phyloP scores from a whole-genome alignment of 2,888 invertebrate genomes.

The Catotricha subobsoleta region DNA sequence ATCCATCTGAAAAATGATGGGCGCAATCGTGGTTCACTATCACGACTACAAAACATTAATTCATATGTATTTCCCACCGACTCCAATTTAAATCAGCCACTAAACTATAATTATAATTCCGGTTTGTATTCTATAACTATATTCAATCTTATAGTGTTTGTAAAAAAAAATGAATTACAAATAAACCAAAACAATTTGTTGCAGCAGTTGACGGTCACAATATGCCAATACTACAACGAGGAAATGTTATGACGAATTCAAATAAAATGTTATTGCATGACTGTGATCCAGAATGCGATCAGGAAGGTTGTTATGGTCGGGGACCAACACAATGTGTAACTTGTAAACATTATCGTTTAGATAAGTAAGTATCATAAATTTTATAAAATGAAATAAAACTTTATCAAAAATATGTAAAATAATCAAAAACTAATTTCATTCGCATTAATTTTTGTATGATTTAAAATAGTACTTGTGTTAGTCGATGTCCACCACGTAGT shows the following conservation, averaged over 20 bases:
- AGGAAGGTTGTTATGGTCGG: conserved; percentile 70
- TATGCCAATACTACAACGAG: conserved; percentile 39
- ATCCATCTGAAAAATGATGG: conserved; percentile 44
- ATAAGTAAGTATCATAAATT: conserved; percentile 49
- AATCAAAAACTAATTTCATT: no score
- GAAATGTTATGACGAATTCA: conserved; percentile 41
- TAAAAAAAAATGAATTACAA: conserved; percentile 59
- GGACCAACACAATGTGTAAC: conserved; percentile 70
- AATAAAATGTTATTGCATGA: conserved; percentile 45
- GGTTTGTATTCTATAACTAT: conserved; percentile 53
- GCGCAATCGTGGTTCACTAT: conserved; percentile 26
- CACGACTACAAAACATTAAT: conserved; percentile 31
- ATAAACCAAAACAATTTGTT: conserved; percentile 57
- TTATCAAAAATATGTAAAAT: no score
- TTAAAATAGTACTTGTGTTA: conserved; percentile 53
- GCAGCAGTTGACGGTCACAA: conserved; percentile 55
- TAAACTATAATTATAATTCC: conserved; percentile 36
- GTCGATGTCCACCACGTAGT: conserved; percentile 67
- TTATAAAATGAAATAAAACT: no score
- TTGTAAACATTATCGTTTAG: conserved; percentile 62
- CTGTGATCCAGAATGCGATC: conserved; percentile 72
- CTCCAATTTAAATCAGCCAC: conserved; percentile 32
- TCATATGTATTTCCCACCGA: conserved; percentile 36
- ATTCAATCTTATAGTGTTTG: no score
- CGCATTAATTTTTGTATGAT: no score